These are phyloP conservation scores for Pyrgilauda ruficollis DNA, from an alignment of 2,113 vertebrate genomes.

Conservation along the genomic window DNA sequence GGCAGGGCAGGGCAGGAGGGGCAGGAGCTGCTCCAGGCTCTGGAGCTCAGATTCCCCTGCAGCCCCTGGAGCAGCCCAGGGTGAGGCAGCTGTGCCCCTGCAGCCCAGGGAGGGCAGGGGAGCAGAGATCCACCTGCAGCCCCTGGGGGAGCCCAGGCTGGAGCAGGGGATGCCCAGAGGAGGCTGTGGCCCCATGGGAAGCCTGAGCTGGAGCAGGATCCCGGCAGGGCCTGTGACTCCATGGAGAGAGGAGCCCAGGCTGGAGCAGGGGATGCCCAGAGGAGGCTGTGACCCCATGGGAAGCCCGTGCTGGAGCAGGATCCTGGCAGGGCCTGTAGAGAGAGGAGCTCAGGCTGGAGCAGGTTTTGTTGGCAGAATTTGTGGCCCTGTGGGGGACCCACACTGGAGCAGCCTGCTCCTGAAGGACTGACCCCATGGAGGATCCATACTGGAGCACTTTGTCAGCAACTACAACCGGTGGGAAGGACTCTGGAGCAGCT, in stretches of 20 bases:
- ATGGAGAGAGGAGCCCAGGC: neutral
- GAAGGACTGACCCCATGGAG: neutral
- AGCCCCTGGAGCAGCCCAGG: neutral
- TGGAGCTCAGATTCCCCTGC: neutral
- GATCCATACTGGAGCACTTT: neutral
- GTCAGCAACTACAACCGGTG: neutral
- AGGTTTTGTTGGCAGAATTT: fast-evolving
- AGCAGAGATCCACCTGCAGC: neutral
- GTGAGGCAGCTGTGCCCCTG: neutral
- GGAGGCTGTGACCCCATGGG: neutral
- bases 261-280: neutral
- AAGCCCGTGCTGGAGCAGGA: neutral
- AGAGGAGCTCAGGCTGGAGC: too few relatives aligned
- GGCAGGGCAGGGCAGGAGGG: neutral
- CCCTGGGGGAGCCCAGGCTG: neutral
- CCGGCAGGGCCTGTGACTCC: neutral
- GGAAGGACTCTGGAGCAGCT: neutral
- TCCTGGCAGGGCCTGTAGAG: neutral
- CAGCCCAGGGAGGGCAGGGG: neutral
- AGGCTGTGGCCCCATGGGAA: neutral
- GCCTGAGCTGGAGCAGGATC: neutral
- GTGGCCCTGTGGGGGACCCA: fast-evolving
- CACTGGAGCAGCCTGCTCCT: neutral
- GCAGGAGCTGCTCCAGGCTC: neutral
- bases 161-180: neutral